Base-by-base conservation (phyloP, 64 coral and sea anemone genomes). In the Stichodactyla mertensii region DNA sequence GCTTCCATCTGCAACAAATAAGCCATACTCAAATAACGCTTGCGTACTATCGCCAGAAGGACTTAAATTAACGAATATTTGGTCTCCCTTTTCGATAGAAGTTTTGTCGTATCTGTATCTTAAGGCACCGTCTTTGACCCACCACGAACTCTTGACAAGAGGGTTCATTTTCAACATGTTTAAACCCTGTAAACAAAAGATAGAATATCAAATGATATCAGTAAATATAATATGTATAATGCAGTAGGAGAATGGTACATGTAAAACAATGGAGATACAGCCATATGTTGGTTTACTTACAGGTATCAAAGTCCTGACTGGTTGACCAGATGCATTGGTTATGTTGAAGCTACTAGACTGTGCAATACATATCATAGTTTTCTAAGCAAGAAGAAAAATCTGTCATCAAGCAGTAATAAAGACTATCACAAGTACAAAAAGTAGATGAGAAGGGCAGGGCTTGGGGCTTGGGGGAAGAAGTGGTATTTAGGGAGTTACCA, bases 291-390 rank as follows among this genome's bases (percentile, higher is more conserved):
- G 14, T 58, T 15, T 86, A 87, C 90, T 92, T 87, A 92, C 90
- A 55, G 90, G 90, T 16, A 92, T 80, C 22, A 92, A 57, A 52
- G 90, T 87, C 85, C 90, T 87, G 85, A 87, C 79, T 53, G 84
- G 90, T 64, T 55, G 79, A n/a, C 90, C 90, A 82, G 84, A 70
- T 55, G 86, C 77, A 92, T 66, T 77, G n/a, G 90, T 87, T 16
- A 92, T 80, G 55, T 92, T 92, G 62, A 87, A 80, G 84, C 90
- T 92, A 52, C 77, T 82, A 80, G 78, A 87, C 18, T 92, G 90
- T 67, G 66, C 79, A 69, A 86, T 52, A 71, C 90, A 92, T 13
- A 92, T 80, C 67, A 56, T 58, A 61, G 87, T 87, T 71, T 87
- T 61, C 90, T 92, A 28, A 79, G 6, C 6, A 66, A 12, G 6